Conservation (phyloP, 2,888 invertebrate genomes). For the Synanthedon tipuliformis region DNA sequence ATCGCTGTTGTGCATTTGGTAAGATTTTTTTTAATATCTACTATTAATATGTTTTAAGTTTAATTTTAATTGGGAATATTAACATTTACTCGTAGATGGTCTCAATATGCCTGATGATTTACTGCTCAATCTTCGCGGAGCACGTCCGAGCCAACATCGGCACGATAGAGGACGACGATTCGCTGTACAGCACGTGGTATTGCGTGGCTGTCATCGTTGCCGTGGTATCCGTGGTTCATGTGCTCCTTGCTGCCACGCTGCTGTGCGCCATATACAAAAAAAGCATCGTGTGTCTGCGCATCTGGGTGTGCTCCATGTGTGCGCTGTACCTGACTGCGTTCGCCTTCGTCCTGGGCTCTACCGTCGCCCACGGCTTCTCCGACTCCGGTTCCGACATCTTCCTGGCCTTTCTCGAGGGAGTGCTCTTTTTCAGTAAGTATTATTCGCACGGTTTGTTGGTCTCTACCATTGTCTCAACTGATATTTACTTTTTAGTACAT, state of each 20-base stretch:
- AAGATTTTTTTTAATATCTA: conserved; percentile 8
- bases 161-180: conserved; percentile 35
- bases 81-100: conserved; percentile 23
- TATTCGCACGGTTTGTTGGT: too few relatives aligned
- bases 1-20: conserved; percentile 46
- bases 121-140: conserved; percentile 34
- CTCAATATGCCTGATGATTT: conserved; percentile 27
- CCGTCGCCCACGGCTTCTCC: conserved; percentile 19
- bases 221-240: conserved; percentile 29
- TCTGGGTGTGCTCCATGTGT: conserved; percentile 41
- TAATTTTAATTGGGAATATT: not conserved
- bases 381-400: conserved; percentile 48
- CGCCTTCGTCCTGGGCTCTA: conserved; percentile 15
- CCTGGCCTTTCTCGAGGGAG: conserved; percentile 43
- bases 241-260: conserved; percentile 33
- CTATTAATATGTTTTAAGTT: too few relatives aligned
- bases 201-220: conserved; percentile 23
- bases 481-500: too few relatives aligned
- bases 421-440: conserved; percentile 38
- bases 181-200: conserved; percentile 33
- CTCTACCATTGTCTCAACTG: too few relatives aligned
- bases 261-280: conserved; percentile 35
- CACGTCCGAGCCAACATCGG: conserved; percentile 19
- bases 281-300: not conserved
- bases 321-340: conserved; percentile 23